Conservation (phyloP, 2,888 invertebrate species). For the Pyralis farinalis region DNA sequence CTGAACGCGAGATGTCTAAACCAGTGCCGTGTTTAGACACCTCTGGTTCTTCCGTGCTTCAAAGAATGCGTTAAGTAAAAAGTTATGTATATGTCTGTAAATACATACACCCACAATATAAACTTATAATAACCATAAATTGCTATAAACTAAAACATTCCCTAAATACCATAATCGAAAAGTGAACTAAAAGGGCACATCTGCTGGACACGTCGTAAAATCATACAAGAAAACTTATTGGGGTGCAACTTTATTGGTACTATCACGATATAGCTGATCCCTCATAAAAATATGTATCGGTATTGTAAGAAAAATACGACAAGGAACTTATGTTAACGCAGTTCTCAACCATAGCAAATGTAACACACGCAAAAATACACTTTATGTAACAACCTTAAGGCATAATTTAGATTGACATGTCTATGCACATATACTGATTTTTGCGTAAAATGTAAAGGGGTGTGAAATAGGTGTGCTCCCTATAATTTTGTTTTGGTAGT, state of each 20-base stretch:
- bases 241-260: slow-evolving; percentile 64
- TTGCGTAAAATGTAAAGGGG: slow-evolving; percentile 41
- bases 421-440: slow-evolving; percentile 45
- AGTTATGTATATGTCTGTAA: too few species aligned
- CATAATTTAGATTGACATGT: slow-evolving; percentile 44
- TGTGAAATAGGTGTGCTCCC: slow-evolving; percentile 46
- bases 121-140: slow-evolving; percentile 11
- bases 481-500: slow-evolving; percentile 37
- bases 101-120: too few species aligned
- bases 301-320: slow-evolving; percentile 63
- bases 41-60: too few species aligned
- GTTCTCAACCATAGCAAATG: slow-evolving; percentile 22
- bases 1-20: too few species aligned
- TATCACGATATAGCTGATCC: slow-evolving; percentile 71
- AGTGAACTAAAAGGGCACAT: slow-evolving; percentile 30
- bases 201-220: slow-evolving; percentile 63
- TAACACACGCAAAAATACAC: slow-evolving; percentile 47
- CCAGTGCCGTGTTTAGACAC: too few species aligned
- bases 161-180: slow-evolving; percentile 16
- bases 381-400: slow-evolving; percentile 43
- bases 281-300: slow-evolving; percentile 73
- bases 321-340: slow-evolving; percentile 36
- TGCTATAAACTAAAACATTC: slow-evolving; percentile 4
- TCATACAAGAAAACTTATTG: slow-evolving; percentile 65
- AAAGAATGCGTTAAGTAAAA: too few species aligned